Evolutionary conservation across 2,797 vertebrate genomes (phyloP).

Genomic region (Cossypha polioptera): DNA sequence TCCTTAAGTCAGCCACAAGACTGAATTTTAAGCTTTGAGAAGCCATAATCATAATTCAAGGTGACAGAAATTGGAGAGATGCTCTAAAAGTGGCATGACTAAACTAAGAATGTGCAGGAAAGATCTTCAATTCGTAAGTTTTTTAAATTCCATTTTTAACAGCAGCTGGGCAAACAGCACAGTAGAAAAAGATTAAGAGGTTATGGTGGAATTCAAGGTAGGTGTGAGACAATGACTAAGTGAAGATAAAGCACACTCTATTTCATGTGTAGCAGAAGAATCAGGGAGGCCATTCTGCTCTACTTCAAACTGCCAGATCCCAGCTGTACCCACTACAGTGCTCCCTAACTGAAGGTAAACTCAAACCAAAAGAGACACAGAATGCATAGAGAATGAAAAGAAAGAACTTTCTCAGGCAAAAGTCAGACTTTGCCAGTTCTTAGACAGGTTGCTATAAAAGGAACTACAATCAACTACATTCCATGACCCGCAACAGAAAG

Average conservation of each 20-base stretch:
- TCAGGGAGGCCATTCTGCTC: neutral
- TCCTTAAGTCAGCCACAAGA: neutral
- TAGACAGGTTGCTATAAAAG: neutral
- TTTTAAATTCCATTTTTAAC: neutral
- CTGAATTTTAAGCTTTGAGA: neutral
- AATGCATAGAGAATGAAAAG: neutral
- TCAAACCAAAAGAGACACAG: neutral
- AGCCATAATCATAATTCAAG: neutral
- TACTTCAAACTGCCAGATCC: neutral
- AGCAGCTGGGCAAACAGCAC: neutral
- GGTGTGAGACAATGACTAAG: neutral
- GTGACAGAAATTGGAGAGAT: neutral
- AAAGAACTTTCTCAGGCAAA: neutral
- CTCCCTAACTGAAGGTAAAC: neutral
- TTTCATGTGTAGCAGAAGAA: neutral
- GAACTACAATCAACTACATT: neutral
- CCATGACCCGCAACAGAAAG: neutral
- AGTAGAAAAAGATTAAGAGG: neutral
- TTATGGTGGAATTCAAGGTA: neutral
- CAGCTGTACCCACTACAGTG: neutral
- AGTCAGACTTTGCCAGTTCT: neutral
- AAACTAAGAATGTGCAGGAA: neutral
- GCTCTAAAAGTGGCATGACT: neutral
- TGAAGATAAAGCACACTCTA: neutral
- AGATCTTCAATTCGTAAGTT: neutral